Evolutionary conservation across 2,888 invertebrate species (phyloP), one percentile per base, ranked within the genome.

Genomic region (Labia minor): DNA sequence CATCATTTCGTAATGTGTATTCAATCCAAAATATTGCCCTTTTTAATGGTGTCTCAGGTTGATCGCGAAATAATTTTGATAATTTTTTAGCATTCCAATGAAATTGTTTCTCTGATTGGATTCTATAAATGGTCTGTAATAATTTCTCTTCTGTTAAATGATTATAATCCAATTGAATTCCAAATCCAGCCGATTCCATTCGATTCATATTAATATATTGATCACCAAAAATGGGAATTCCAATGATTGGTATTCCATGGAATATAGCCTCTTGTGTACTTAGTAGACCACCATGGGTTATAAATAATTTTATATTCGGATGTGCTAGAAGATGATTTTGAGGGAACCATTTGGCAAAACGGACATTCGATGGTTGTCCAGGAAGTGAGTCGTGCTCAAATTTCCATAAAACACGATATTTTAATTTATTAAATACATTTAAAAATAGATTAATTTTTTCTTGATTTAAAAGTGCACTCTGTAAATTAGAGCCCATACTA

Each of bases 21-120:
- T 88, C 86, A 20, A 85, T 81, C 87, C 86, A 88, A 78, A 84
- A 83, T 8, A 85, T 77, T 10, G 88, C 81, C 6, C 83, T 83
- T 19, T 83, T 81, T 21, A 85, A 76, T 0, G 86, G 82, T 1
- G 80, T 75, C 69, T 82, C 75, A 0, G 81, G 83, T 0, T 86
- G 81, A 72, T 85, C 84, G 37, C 77, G 77, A 73, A 82, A 84
- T 16, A 79, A 74, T 18, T 73, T 73, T 0, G 82, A 78, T 1
- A 75, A 68, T n/a, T 73, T 71, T 49, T 74, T 69, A 0, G 77
- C 73, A n/a, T 74, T 77, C 3, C 14, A 2, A 3, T 49, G 14
- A 49, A 49, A 49, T n/a, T 4, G 2, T 3, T 49, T 16, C n/a
- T 49, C 49, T 49, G 49, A 10, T n/a, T 8, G n/a, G 14, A 49